Evolutionary conservation across 2,888 invertebrate genomes (phyloP).

Genomic region (Drosophila mettleri): DNA sequence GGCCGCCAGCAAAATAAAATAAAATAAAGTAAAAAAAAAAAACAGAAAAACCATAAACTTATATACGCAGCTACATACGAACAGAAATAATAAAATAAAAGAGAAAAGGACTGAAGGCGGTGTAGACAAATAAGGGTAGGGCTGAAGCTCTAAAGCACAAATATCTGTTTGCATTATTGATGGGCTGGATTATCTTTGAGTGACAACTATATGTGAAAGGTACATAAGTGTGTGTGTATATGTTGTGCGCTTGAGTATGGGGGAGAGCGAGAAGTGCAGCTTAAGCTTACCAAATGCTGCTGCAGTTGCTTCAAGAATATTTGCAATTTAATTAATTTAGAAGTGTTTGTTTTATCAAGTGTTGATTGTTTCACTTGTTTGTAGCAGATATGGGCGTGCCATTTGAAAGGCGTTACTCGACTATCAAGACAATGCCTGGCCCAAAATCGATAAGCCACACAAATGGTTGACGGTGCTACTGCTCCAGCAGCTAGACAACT

Average conservation of each 20-base stretch:
- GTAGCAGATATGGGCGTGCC: constrained; percentile 72
- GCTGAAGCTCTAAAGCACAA: constrained; percentile 38
- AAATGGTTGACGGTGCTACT: constrained; percentile 39
- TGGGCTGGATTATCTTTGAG: constrained; percentile 75
- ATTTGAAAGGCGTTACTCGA: constrained; percentile 56
- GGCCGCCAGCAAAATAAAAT: constrained; percentile 40
- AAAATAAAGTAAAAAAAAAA: constrained; percentile 38
- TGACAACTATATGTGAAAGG: constrained; percentile 55
- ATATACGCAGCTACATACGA: not conserved
- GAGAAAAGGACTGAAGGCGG: constrained; percentile 35
- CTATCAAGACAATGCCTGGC: constrained; percentile 53
- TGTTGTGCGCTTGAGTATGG: constrained; percentile 12
- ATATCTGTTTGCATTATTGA: constrained; percentile 78
- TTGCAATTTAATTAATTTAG: constrained; percentile 82
- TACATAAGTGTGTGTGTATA: constrained; percentile 14
- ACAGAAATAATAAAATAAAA: constrained; percentile 9
- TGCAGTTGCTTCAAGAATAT: constrained; percentile 72
- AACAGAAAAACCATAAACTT: constrained; percentile 40
- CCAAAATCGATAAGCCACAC: constrained; percentile 76
- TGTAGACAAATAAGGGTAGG: constrained; percentile 51
- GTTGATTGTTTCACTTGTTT: constrained; percentile 80
- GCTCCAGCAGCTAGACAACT: constrained; percentile 6
- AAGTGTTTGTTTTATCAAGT: constrained; percentile 82
- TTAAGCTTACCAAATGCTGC: constrained; percentile 33
- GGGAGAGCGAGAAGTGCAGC: constrained; percentile 28